Evolutionary conservation across 2,113 vertebrate species (phyloP).

Genomic region (Lasiurus borealis): DNA sequence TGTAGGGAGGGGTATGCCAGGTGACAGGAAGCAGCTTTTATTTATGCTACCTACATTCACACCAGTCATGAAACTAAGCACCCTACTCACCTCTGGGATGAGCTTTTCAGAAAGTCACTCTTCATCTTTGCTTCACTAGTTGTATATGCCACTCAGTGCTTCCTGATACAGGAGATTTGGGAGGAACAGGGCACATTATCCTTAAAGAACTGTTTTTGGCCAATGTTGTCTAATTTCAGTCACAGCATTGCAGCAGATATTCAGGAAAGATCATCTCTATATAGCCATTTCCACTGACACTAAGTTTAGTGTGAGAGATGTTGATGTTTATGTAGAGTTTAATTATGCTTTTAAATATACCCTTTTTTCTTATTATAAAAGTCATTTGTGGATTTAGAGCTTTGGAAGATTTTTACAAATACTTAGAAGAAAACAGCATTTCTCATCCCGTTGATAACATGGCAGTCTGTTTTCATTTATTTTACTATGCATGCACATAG

Average conservation of each 20-base stretch:
- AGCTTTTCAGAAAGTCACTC: not conserved
- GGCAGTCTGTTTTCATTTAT: not conserved
- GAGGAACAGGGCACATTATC: not conserved
- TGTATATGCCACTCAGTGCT: not conserved
- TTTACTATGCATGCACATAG: not conserved
- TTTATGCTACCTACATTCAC: not conserved
- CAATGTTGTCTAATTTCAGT: not conserved
- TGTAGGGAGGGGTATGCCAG: no score
- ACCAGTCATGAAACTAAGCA: not conserved
- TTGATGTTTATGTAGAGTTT: not conserved
- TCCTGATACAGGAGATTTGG: not conserved
- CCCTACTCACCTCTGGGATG: fast-evolving
- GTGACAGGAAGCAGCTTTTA: not conserved
- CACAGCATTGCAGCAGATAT: not conserved
- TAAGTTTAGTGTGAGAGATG: not conserved
- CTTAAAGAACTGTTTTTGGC: not conserved
- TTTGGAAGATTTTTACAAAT: not conserved
- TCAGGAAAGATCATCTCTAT: not conserved
- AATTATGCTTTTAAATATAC: not conserved
- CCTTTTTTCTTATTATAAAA: not conserved
- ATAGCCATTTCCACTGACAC: not conserved
- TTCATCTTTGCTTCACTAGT: not conserved
- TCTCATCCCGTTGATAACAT: not conserved
- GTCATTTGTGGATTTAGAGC: not conserved
- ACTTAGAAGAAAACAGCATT: not conserved